Evolutionary conservation across 2,888 invertebrate genomes (phyloP).

Genomic region (Plutella xylostella): DNA sequence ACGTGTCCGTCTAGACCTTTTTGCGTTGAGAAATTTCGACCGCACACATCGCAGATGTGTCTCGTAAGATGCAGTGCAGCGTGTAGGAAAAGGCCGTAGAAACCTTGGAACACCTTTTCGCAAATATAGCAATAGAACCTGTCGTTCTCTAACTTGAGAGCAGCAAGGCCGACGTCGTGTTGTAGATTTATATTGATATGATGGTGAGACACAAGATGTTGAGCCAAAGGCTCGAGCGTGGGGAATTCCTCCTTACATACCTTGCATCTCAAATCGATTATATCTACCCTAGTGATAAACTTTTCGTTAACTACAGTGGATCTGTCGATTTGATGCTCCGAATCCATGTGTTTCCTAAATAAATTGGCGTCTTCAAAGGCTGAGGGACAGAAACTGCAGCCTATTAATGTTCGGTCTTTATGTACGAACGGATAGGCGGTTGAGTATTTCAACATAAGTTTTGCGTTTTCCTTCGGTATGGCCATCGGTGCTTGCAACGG

Average conservation of each 20-base stretch:
- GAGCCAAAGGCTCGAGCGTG: slow-evolving; percentile 5
- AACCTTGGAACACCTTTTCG: not conserved
- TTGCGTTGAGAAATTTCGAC: slow-evolving; percentile 8
- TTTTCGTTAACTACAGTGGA: not conserved
- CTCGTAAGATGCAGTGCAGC: not conserved
- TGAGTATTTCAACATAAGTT: slow-evolving; percentile 12
- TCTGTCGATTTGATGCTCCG: not conserved
- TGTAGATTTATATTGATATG: slow-evolving; percentile 1
- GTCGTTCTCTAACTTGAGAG: not conserved
- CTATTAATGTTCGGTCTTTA: not conserved
- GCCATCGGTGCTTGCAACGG: too few relatives aligned
- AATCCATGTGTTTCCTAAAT: slow-evolving; percentile 10
- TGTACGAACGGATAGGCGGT: slow-evolving; percentile 12
- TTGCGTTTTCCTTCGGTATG: slow-evolving; percentile 9
- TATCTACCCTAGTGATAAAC: slow-evolving; percentile 1
- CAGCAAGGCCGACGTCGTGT: not conserved
- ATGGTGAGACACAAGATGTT: slow-evolving; percentile 8
- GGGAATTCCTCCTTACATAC: not conserved
- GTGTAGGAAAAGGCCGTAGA: not conserved
- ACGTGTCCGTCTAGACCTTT: slow-evolving; percentile 2
- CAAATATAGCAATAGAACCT: not conserved
- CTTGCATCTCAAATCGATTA: slow-evolving; percentile 1
- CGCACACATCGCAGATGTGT: slow-evolving; percentile 12
- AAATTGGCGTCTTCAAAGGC: slow-evolving; percentile 7
- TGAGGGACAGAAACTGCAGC: slow-evolving; percentile 10